Base-by-base conservation (phyloP, 2,888 invertebrate genomes). In the Drosophila tanythrix region DNA sequence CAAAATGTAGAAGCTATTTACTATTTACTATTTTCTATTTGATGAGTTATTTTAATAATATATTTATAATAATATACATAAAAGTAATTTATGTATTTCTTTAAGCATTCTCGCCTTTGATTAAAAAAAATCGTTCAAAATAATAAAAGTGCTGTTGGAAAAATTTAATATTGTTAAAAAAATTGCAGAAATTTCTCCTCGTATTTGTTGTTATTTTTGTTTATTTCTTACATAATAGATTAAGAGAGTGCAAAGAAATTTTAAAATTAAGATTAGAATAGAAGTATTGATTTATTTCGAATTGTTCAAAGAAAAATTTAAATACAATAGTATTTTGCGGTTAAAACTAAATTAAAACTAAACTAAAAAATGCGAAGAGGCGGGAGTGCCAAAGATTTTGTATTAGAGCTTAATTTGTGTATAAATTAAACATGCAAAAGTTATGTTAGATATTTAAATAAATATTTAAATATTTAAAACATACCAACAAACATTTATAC, bases 281-380 rank as follows among this genome's bases (percentile, higher is more conserved):
- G 1, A 46, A 21, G 6, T 18, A 7, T 3, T 2, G 13, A 25
- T 46, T 7, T 7, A 7, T 3, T 13, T 21, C 1, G 13, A 46
- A 46, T 7, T 46, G 13, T 1, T n/a, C 0, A 40, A 11, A 4
- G 10, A 3, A n/a, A 40, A n/a, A 40, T 40, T n/a, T 4, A 10
- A n/a, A n/a, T 38, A 18, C 3, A 18, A 38, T 1, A 1, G 0
- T n/a, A n/a, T n/a, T 38, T 38, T 0, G 1, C 3, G 8, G 0
- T 43, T 43, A 13, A 36, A 33, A n/a, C 0, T 1, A n/a, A 43
- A 3, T 18, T 43, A 11, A 11, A 21, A 31, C 2, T 31, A 8
- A 31, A 31, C 31, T 31, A 31, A 8, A 31, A 31, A 8, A 31
- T 31, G 21, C 13, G 6, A 43, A 21, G 1, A 7, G 43, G 2